These are phyloP conservation scores for Acrocyrtus sp. DNA, from an alignment of 2,888 invertebrate species.

Conservation along the genomic window DNA sequence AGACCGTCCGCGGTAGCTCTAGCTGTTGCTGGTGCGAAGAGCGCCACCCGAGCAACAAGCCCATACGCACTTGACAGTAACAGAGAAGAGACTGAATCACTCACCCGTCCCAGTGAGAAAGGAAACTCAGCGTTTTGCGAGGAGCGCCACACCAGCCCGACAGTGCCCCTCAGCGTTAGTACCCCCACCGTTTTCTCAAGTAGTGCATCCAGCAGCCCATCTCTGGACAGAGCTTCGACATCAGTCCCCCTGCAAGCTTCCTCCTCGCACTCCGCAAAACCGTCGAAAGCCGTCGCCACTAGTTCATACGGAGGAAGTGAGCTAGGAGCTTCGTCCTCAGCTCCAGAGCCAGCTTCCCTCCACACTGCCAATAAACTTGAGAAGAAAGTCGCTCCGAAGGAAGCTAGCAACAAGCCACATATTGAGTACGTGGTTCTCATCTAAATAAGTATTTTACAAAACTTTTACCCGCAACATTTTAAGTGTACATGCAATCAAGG, in stretches of 20 bases:
- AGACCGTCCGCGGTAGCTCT: not conserved
- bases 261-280: conserved; percentile 9
- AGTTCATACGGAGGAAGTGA: not conserved
- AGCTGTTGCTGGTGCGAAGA: not conserved
- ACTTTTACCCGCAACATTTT: not conserved
- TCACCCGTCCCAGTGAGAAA: conserved; percentile 23
- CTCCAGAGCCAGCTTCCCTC: not conserved
- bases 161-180: conserved; percentile 6
- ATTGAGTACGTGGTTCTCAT: conserved; percentile 49
- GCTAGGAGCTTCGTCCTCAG: not conserved
- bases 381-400: conserved; percentile 29
- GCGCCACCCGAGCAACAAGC: conserved; percentile 7
- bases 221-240: not conserved
- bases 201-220: not conserved
- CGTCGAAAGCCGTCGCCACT: conserved; percentile 12
- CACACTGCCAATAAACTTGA: conserved; percentile 42
- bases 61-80: conserved; percentile 29
- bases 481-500: not conserved
- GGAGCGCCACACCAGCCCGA: not conserved
- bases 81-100: conserved; percentile 50
- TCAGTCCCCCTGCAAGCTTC: too few species aligned
- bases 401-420: conserved; percentile 30
- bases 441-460: not conserved
- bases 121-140: too few species aligned
- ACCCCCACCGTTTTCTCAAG: not conserved